These are phyloP conservation scores for Portunus trituberculatus DNA, from an alignment of 1,140 invertebrate species.

Conservation along the genomic window DNA sequence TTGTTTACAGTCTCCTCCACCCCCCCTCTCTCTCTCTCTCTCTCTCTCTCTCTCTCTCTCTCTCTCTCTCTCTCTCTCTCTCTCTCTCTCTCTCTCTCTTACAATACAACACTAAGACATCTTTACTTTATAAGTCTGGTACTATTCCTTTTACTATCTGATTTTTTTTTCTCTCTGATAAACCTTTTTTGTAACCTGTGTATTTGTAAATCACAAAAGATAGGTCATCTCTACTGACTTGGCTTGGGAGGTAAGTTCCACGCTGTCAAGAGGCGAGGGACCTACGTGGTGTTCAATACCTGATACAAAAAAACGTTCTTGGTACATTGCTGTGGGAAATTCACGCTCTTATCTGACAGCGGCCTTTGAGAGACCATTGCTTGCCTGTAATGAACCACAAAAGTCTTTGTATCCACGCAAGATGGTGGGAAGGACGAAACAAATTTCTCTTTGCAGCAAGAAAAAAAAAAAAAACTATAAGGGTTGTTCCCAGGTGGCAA, in stretches of 20 bases:
- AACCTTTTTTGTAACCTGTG: too few species aligned
- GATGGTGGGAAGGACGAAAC: not conserved
- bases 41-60: slow-evolving; percentile 23
- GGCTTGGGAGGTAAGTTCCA: not conserved
- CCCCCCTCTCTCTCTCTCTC: slow-evolving; percentile 44
- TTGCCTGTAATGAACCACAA: not conserved
- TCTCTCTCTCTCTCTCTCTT: too few species aligned
- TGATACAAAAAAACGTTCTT: not conserved
- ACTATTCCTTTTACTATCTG: not conserved
- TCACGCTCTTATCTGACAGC: not conserved
- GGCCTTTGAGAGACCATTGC: not conserved
- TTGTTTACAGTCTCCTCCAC: not conserved
- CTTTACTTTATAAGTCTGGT: too few species aligned
- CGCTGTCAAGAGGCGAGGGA: not conserved
- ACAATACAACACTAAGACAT: too few species aligned
- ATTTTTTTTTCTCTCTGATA: not conserved
- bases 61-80: too few species aligned
- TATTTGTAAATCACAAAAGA: not conserved
- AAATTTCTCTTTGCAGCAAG: not conserved
- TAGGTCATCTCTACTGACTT: not conserved
- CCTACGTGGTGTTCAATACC: not conserved
- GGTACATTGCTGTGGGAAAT: not conserved
- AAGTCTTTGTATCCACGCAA: not conserved
- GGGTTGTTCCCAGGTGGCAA: not conserved
- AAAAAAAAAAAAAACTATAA: not conserved